Evolutionary conservation across 2,797 vertebrate genomes (phyloP).

Genomic region (Myiotriccus ornatus): DNA sequence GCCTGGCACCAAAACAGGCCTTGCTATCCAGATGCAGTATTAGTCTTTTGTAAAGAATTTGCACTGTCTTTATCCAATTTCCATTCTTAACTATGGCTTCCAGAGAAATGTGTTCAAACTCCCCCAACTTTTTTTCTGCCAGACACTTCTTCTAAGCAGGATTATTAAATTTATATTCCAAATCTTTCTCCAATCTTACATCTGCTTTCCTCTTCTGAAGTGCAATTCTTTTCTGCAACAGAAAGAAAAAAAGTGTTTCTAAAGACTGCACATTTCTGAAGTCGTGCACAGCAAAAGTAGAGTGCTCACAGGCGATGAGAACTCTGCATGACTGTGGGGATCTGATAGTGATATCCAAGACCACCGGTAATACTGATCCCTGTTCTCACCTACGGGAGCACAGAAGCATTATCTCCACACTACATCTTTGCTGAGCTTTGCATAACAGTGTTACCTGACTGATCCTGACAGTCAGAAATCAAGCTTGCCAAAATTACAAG

Average conservation of each 20-base stretch:
- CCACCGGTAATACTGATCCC: neutral
- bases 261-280: neutral
- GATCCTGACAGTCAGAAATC: neutral
- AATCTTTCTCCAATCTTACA: neutral
- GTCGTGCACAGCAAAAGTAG: neutral
- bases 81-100: conserved; percentile 18
- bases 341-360: neutral
- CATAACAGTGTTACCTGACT: neutral
- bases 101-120: conserved; percentile 1
- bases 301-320: neutral
- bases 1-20: conserved; percentile 26
- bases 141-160: neutral
- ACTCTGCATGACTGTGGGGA: neutral
- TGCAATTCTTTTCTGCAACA: neutral
- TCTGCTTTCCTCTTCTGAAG: neutral
- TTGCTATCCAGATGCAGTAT: conserved; percentile 41
- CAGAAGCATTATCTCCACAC: neutral
- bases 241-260: neutral
- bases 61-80: conserved; percentile 47
- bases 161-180: conserved; percentile 34
- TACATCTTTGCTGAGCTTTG: neutral
- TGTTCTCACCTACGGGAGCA: neutral
- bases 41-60: conserved; percentile 58
- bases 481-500: neutral
- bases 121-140: neutral